Conservation (phyloP, 2,113 vertebrate species). For the Antidorcas marsupialis region DNA sequence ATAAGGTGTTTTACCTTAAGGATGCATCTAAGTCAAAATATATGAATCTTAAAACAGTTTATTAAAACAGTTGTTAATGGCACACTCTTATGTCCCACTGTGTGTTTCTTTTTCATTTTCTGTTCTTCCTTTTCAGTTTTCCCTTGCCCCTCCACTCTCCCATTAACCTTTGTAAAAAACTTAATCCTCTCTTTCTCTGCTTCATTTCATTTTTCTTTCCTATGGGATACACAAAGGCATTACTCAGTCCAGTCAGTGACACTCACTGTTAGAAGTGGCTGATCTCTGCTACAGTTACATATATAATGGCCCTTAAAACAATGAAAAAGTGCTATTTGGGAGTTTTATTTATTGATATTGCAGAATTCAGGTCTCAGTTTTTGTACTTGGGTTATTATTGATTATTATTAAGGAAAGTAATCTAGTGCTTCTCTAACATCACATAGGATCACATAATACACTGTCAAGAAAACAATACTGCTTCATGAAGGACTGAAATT, state of each 20-base stretch:
- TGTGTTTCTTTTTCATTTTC: not conserved
- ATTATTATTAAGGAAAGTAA: not conserved
- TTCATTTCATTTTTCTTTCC: not conserved
- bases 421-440: not conserved
- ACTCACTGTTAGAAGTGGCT: not conserved
- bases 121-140: not conserved
- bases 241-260: not conserved
- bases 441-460: not conserved
- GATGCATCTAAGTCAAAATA: not conserved
- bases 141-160: not conserved
- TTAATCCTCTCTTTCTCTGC: not conserved
- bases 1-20: not conserved
- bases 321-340: not conserved
- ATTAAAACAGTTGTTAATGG: not conserved
- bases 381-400: not conserved
- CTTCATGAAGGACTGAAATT: not conserved
- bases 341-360: not conserved
- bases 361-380: not conserved
- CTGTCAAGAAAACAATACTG: not conserved
- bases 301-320: not conserved
- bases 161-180: not conserved
- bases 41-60: not conserved
- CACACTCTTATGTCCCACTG: not conserved
- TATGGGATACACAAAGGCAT: not conserved
- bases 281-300: not conserved